Evolutionary conservation across 2,113 vertebrate species (phyloP).

Genomic region (Canis aureus): DNA sequence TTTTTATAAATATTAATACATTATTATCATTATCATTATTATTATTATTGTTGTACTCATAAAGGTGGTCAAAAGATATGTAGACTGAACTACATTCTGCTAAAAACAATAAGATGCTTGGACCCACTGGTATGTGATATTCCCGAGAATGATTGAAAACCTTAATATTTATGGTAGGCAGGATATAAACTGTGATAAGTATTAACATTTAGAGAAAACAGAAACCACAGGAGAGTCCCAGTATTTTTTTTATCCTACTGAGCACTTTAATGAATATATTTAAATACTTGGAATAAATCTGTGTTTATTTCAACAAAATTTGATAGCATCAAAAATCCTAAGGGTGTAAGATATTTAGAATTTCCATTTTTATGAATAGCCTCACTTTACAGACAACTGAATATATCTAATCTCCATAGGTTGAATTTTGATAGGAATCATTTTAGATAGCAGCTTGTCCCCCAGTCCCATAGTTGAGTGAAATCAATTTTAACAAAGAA

Average conservation of each 20-base stretch:
- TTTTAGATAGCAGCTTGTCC: not conserved
- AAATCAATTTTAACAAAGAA: slow-evolving; percentile 66
- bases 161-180: slow-evolving; percentile 71
- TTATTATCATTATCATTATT: not conserved
- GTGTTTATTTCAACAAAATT: slow-evolving; percentile 82
- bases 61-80: not conserved
- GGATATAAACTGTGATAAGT: slow-evolving; percentile 82
- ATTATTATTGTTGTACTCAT: not conserved
- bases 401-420: slow-evolving; percentile 66
- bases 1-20: not conserved
- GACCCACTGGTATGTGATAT: not conserved
- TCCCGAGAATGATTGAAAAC: slow-evolving; percentile 62
- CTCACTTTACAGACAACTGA: slow-evolving; percentile 66
- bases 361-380: slow-evolving; percentile 72
- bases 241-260: slow-evolving; percentile 83
- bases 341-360: slow-evolving; percentile 46
- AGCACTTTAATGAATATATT: slow-evolving; percentile 87
- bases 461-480: not conserved
- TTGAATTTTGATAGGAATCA: slow-evolving; percentile 59
- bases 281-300: slow-evolving; percentile 81
- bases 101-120: not conserved
- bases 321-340: slow-evolving; percentile 4
- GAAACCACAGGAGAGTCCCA: slow-evolving; percentile 83
- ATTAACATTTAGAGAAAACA: slow-evolving; percentile 87
- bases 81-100: not conserved